Percentiles rank a stretch among this genome's conserved stretches.
Conservation (phyloP, 2,113 vertebrate genomes). For the Orycteropus afer region DNA sequence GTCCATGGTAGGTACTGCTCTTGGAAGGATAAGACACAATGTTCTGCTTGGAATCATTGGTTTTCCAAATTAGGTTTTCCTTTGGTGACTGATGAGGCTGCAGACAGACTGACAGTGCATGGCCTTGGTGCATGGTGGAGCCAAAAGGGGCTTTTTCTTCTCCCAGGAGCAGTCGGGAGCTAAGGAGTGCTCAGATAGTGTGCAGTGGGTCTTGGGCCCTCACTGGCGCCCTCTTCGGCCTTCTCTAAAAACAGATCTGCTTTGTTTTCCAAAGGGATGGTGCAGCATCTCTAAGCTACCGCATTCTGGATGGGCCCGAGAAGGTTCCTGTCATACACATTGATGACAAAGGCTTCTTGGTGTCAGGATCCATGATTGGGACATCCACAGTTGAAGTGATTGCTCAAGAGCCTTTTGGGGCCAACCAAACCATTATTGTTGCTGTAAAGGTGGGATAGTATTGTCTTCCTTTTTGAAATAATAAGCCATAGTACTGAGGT, state of each 20-base stretch:
- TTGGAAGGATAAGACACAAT: background rate
- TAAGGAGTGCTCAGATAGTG: background rate
- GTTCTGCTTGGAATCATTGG: background rate
- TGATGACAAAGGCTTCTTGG: slow-evolving; percentile 91
- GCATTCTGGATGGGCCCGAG: slow-evolving; percentile 88
- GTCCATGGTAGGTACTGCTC: background rate
- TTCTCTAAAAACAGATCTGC: rapidly evolving
- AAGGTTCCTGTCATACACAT: slow-evolving; percentile 89
- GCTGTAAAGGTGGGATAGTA: slow-evolving; percentile 84
- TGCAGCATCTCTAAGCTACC: slow-evolving; percentile 90
- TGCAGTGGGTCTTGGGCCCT: background rate
- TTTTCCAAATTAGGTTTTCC: slow-evolving; percentile 21
- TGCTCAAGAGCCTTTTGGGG: slow-evolving; percentile 91
- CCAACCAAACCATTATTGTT: slow-evolving; percentile 86
- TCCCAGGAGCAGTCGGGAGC: background rate
- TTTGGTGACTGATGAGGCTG: background rate
- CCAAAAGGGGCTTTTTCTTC: background rate
- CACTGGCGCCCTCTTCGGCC: rapidly evolving
- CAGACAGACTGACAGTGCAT: background rate
- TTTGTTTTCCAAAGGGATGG: slow-evolving; percentile 87
- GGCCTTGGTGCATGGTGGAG: background rate
- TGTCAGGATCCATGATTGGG: slow-evolving; percentile 90
- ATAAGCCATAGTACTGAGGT: rapidly evolving
- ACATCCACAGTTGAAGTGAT: slow-evolving; percentile 90
- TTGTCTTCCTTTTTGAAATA: background rate